Evolutionary conservation across 2,797 vertebrate genomes (phyloP).

Genomic region (Diceros bicornis): DNA sequence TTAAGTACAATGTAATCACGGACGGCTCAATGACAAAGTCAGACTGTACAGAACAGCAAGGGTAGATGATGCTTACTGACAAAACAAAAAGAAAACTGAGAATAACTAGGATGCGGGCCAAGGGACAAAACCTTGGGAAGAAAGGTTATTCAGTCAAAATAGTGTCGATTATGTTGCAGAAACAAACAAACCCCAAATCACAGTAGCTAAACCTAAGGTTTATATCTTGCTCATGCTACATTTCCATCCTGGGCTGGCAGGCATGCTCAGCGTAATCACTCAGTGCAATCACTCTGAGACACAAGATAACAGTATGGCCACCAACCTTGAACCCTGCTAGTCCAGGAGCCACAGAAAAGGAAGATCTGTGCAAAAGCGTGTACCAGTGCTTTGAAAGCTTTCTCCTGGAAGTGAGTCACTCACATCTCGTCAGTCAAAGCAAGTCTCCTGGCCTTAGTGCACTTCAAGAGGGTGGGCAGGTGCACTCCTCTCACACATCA

Average conservation of each 20-base stretch:
- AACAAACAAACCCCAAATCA: background rate
- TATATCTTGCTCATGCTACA: accelerated
- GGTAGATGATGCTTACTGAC: background rate
- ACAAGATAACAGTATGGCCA: background rate
- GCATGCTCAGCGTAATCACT: background rate
- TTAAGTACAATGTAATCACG: background rate
- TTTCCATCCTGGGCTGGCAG: background rate
- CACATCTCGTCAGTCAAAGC: background rate
- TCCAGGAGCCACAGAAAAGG: background rate
- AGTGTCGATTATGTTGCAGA: background rate
- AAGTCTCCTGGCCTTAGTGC: background rate
- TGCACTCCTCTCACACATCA: background rate
- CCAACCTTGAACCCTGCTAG: background rate
- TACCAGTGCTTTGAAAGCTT: background rate
- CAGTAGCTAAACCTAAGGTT: background rate
- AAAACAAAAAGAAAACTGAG: background rate
- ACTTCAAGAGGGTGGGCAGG: background rate
- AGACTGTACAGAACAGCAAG: background rate
- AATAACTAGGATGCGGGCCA: background rate
- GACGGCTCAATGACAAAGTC: background rate
- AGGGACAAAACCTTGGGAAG: background rate
- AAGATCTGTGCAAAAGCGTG: background rate
- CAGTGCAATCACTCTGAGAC: background rate
- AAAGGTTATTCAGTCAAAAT: background rate
- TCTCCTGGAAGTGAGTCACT: background rate